Conservation (phyloP, 2,797 vertebrate genomes). For the Acomys russatus region DNA sequence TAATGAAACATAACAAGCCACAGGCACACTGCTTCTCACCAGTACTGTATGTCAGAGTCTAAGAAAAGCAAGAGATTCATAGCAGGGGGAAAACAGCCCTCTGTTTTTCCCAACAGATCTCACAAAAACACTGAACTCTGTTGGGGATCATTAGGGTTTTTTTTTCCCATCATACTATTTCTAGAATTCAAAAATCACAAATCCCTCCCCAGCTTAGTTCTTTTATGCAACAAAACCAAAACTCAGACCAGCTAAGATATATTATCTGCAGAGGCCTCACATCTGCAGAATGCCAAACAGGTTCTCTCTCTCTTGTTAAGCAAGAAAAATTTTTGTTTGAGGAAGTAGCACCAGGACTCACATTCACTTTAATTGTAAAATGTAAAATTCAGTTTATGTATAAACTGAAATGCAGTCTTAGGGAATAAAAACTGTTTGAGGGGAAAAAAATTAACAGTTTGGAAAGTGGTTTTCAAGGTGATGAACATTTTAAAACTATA, state of each 20-base stretch:
- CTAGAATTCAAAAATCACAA: conserved; percentile 83
- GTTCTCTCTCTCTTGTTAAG: conserved; percentile 62
- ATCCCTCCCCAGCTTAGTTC: conserved; percentile 77
- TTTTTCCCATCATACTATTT: conserved; percentile 80
- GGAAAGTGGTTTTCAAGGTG: conserved; percentile 69
- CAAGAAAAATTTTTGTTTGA: conserved; percentile 76
- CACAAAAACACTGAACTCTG: conserved; percentile 70
- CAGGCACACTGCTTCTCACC: conserved; percentile 68
- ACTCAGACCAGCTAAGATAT: conserved; percentile 75
- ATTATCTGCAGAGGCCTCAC: conserved; percentile 79
- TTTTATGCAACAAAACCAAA: conserved; percentile 84
- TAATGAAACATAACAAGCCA: conserved; percentile 79
- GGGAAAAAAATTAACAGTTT: conserved; percentile 73
- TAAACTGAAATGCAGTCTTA: conserved; percentile 68
- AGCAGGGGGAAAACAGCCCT: conserved; percentile 72
- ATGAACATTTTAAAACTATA: conserved; percentile 58
- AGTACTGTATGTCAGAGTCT: conserved; percentile 68
- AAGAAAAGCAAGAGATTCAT: conserved; percentile 74
- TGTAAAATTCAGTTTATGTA: conserved; percentile 77
- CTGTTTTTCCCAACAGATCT: conserved; percentile 78
- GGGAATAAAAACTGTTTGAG: conserved; percentile 44
- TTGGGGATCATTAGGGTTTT: conserved; percentile 72
- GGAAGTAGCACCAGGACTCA: conserved; percentile 67
- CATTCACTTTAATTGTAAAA: conserved; percentile 74
- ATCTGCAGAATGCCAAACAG: conserved; percentile 86